Conservation (phyloP, 2,888 invertebrate species). For the Heliconius aoede region DNA sequence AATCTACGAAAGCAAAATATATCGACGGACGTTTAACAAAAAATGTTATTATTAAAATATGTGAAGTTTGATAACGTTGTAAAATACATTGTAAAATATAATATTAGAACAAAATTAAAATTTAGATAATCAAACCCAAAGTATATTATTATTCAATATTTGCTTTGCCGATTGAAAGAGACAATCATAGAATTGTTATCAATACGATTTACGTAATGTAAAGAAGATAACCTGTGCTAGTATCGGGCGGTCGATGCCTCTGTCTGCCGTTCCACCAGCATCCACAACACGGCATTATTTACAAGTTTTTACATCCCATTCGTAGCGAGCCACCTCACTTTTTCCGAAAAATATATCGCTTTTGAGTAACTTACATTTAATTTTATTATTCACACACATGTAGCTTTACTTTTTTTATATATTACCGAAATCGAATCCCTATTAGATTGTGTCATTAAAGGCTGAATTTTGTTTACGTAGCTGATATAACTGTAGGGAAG, state of each 20-base stretch:
- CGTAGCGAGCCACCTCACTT: slow-evolving; percentile 4
- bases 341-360: background rate
- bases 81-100: background rate
- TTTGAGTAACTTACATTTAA: background rate
- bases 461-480: slow-evolving; percentile 53
- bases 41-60: slow-evolving; percentile 11
- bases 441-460: slow-evolving; percentile 32
- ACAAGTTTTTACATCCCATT: slow-evolving; percentile 43
- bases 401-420: slow-evolving; percentile 8
- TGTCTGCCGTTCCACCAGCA: slow-evolving; percentile 82
- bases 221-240: slow-evolving; percentile 63
- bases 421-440: slow-evolving; percentile 14
- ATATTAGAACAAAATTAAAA: background rate
- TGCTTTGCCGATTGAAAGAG: background rate
- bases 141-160: background rate
- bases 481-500: slow-evolving; percentile 50
- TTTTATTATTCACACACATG: slow-evolving; percentile 2
- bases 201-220: background rate
- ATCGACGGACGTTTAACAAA: slow-evolving; percentile 3
- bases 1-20: slow-evolving; percentile 19
- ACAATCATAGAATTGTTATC: background rate
- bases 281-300: slow-evolving; percentile 77
- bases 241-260: slow-evolving; percentile 77
- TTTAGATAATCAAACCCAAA: background rate
- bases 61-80: too few species aligned